These are phyloP conservation scores for Dipodomys ordii DNA, from an alignment of 2,113 vertebrate genomes.

Conservation along the genomic window DNA sequence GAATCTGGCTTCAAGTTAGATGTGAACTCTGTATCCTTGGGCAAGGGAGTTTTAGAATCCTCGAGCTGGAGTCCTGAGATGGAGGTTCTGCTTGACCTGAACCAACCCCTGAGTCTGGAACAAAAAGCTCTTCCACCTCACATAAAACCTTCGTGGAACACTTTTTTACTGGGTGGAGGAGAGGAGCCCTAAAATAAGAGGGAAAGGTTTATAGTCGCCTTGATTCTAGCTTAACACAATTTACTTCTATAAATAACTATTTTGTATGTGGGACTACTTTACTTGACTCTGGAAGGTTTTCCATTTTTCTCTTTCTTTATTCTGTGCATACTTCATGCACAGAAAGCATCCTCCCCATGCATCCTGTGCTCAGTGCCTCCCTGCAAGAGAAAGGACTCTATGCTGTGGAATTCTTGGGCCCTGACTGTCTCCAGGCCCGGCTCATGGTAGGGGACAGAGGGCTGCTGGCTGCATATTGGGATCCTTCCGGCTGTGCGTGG, in stretches of 20 bases:
- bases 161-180: background rate
- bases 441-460: no score
- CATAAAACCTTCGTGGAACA: background rate
- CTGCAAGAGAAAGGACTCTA: background rate
- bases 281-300: background rate
- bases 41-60: background rate
- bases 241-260: background rate
- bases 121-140: background rate
- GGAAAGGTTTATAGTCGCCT: background rate
- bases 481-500: background rate
- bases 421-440: background rate
- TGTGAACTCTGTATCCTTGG: background rate
- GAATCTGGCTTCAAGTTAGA: background rate
- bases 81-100: background rate
- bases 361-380: background rate
- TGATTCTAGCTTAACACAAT: background rate
- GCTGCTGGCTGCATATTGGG: background rate
- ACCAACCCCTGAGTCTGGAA: no score
- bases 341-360: background rate
- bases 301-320: background rate
- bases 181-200: background rate
- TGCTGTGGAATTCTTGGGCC: background rate
- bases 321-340: background rate
- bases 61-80: background rate
- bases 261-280: background rate